Conservation (phyloP, 2,888 invertebrate genomes). For the Mesopsocus fuscifrons region DNA sequence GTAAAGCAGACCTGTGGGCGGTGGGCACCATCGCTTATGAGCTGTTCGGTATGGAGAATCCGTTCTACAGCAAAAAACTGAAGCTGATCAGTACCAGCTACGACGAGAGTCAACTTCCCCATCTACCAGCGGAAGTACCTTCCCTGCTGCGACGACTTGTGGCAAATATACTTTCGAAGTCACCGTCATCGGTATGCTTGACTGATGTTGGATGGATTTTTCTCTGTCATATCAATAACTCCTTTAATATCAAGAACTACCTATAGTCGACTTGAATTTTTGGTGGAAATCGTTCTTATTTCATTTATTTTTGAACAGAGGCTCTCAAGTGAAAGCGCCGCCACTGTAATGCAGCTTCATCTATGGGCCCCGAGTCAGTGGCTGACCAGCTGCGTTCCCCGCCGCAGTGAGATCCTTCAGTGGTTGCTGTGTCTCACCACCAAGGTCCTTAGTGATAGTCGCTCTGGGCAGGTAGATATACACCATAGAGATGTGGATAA, state of each 20-base stretch:
- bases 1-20: constrained; percentile 71
- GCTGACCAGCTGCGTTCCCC: constrained; percentile 35
- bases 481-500: too few relatives aligned
- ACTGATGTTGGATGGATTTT: too few relatives aligned
- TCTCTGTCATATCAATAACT: too few relatives aligned
- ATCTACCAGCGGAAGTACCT: constrained; percentile 36
- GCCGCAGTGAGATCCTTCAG: constrained; percentile 48
- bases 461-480: constrained; percentile 22
- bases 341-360: constrained; percentile 50
- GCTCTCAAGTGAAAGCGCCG: constrained; percentile 27
- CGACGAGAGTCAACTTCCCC: constrained; percentile 39
- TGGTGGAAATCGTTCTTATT: too few relatives aligned
- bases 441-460: constrained; percentile 49
- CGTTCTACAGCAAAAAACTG: constrained; percentile 36
- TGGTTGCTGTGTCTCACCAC: constrained; percentile 56
- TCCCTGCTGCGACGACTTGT: constrained; percentile 35
- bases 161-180: constrained; percentile 38
- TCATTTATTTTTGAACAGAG: too few relatives aligned
- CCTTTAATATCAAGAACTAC: too few relatives aligned
- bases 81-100: constrained; percentile 38
- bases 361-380: constrained; percentile 57
- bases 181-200: constrained; percentile 34
- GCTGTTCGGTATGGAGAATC: constrained; percentile 56
- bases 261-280: too few relatives aligned
- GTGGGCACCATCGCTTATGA: constrained; percentile 71